Percentiles rank a stretch among this genome's conserved stretches.
These are phyloP conservation scores for Drosophila austrosaltans DNA, from an alignment of 2,888 invertebrate genomes.

Conservation along the genomic window DNA sequence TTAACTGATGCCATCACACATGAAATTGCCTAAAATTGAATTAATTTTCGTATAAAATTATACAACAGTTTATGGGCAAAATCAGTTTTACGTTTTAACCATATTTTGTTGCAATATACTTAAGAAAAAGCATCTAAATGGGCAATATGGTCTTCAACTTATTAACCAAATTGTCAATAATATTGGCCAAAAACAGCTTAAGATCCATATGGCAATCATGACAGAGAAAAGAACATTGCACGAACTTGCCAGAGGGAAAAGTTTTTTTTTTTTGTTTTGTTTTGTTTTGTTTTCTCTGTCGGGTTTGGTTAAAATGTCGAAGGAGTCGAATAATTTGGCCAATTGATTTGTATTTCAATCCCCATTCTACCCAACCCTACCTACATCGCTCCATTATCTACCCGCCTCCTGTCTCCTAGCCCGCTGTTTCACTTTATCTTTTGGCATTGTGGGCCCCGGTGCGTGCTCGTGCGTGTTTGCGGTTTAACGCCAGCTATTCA, in stretches of 20 bases:
- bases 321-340: conserved; percentile 58
- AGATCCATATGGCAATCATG: conserved; percentile 39
- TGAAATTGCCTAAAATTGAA: too few relatives aligned
- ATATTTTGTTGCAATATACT: neutral
- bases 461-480: conserved; percentile 64
- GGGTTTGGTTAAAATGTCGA: neutral
- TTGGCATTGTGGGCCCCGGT: neutral
- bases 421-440: neutral
- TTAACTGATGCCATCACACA: too few relatives aligned
- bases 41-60: too few relatives aligned
- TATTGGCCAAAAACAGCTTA: conserved; percentile 30
- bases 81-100: neutral
- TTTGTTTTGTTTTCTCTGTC: conserved; percentile 7
- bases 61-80: too few relatives aligned
- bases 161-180: conserved; percentile 53
- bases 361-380: conserved; percentile 17
- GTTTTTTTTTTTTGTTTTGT: conserved; percentile 21
- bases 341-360: conserved; percentile 65
- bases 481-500: conserved; percentile 51
- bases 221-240: conserved; percentile 29
- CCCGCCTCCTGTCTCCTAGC: neutral
- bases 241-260: conserved; percentile 15
- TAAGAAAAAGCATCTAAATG: neutral
- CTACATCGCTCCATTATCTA: too few relatives aligned
- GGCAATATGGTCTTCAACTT: conserved; percentile 30